These are phyloP conservation scores for Hirudinaria manillensis DNA, from an alignment of 2,888 invertebrate species.

Conservation along the genomic window DNA sequence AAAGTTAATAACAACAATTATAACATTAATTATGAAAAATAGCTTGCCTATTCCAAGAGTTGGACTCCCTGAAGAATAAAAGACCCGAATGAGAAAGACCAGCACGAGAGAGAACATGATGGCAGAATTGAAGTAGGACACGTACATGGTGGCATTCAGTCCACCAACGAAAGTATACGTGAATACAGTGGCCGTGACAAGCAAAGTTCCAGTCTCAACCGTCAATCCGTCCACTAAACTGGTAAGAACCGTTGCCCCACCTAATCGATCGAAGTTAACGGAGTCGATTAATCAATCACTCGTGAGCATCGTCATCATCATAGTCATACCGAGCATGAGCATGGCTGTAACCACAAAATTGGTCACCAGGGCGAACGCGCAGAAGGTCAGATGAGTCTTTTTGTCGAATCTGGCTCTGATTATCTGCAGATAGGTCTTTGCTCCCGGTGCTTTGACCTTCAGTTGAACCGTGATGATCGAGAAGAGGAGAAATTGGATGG, in stretches of 20 bases:
- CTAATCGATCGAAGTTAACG: slow-evolving; percentile 26
- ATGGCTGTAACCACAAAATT: slow-evolving; percentile 53
- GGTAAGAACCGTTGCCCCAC: slow-evolving; percentile 49
- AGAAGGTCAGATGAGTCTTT: slow-evolving; percentile 50
- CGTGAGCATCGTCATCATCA: neutral
- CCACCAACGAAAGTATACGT: slow-evolving; percentile 52
- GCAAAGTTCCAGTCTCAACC: slow-evolving; percentile 47
- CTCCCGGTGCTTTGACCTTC: slow-evolving; percentile 53
- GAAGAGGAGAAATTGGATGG: slow-evolving; percentile 47
- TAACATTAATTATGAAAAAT: neutral
- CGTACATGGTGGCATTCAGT: slow-evolving; percentile 53
- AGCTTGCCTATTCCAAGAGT: neutral
- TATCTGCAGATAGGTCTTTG: slow-evolving; percentile 54
- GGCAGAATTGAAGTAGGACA: slow-evolving; percentile 54
- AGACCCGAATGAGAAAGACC: slow-evolving; percentile 49
- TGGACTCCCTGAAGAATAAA: slow-evolving; percentile 39
- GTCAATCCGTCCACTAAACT: slow-evolving; percentile 48
- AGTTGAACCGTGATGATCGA: slow-evolving; percentile 50
- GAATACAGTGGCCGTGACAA: slow-evolving; percentile 49
- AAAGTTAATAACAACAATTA: no score
- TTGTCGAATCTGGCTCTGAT: slow-evolving; percentile 51
- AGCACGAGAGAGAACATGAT: slow-evolving; percentile 50
- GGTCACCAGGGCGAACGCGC: slow-evolving; percentile 50
- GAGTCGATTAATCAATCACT: no score
- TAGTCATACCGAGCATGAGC: slow-evolving; percentile 49